phyloP scores from a whole-genome alignment of 2,797 vertebrate genomes.

The Hoplostethus mediterraneus region DNA sequence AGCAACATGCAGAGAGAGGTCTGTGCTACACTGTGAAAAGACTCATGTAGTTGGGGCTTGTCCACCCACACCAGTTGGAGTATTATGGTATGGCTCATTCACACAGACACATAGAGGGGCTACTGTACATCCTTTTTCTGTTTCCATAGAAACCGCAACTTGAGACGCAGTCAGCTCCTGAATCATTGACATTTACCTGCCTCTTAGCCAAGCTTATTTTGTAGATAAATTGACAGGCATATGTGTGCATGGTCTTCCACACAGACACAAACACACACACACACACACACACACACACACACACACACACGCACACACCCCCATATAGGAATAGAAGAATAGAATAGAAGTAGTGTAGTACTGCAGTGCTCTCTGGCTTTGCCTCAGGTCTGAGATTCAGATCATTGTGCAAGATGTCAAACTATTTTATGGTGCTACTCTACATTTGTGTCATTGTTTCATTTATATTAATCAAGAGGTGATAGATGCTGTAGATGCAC shows the following conservation, averaged over 20 bases:
- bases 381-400: conserved; percentile 18
- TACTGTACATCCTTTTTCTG: conserved; percentile 61
- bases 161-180: conserved; percentile 43
- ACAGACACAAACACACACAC: background rate
- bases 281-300: conserved; percentile 5
- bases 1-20: conserved; percentile 49
- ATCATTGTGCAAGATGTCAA: background rate
- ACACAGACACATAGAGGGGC: conserved; percentile 51
- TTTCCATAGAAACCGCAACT: conserved; percentile 74
- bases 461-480: background rate
- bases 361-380: conserved; percentile 31
- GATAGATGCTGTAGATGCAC: too few relatives aligned
- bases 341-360: background rate
- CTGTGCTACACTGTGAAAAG: conserved; percentile 47
- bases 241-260: background rate
- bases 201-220: conserved; percentile 34
- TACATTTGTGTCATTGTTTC: background rate
- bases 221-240: conserved; percentile 7
- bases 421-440: background rate
- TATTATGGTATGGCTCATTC: conserved; percentile 80
- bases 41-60: conserved; percentile 50
- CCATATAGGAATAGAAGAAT: background rate
- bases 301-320: background rate
- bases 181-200: conserved; percentile 59
- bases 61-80: conserved; percentile 65